Base-by-base conservation (phyloP, 2,888 invertebrate genomes). In the Metacarcinus magister region DNA sequence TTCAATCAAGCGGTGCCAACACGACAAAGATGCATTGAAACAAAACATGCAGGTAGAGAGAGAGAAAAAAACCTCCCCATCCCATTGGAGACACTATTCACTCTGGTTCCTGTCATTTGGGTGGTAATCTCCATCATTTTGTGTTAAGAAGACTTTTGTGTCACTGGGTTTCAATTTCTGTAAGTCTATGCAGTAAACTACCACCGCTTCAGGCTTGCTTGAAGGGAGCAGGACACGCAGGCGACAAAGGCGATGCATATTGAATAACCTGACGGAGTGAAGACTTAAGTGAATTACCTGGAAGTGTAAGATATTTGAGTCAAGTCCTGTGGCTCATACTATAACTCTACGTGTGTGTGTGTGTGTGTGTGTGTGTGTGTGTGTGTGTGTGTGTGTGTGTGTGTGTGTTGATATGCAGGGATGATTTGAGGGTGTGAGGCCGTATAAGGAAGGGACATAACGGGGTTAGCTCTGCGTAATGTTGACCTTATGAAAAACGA, bases 401-500 rank as follows among this genome's bases (percentile, higher is more conserved):
- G 67, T n/a, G n/a, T n/a, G n/a, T 28, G n/a, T 75, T 75, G 28
- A 75, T 75, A 75, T 75, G 87, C 87, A 87, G 7, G 16, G 87
- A 10, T 87, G 87, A 87, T 87, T 87, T 87, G 39, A 32, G 87
- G 87, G 13, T 87, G 87, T 87, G 13, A 87, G 32, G 8, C 87
- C 87, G n/a, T 87, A 87, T 87, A 39, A 87, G 87, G 87, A 39
- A 16, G 39, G 39, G 87, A 39, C 87, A 39, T 87, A 87, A 87
- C 87, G 87, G 87, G 39, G 39, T 13, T n/a, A 19, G 39, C 39
- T 32, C 87, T 32, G 39, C 87, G 87, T 87, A 87, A 87, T 87
- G 87, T 87, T 87, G 87, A 39, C 75, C 75, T 75, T 75, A 75
- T 75, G 75, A 75, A 75, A 75, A 75, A 75, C 75, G 75, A 75